Evolutionary conservation across 2,113 vertebrate genomes (phyloP).

Genomic region (Pseudopipra pipra): DNA sequence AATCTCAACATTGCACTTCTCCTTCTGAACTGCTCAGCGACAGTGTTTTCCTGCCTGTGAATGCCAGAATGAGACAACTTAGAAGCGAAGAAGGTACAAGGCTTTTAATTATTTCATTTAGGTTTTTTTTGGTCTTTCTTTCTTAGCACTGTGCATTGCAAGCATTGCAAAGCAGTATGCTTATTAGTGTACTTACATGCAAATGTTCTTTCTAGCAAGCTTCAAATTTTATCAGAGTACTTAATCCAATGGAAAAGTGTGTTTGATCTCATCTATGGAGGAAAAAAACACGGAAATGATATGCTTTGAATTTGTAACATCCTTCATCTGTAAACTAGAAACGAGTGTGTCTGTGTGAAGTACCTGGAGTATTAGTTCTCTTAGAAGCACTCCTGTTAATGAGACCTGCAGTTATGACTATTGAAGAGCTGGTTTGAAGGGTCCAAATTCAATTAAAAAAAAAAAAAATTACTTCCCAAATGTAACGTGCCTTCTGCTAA

Average conservation of each 20-base stretch:
- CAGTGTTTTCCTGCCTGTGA: conserved; percentile 6
- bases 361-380: background rate
- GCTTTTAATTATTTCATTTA: background rate
- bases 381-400: conserved; percentile 7
- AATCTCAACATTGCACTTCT: conserved; percentile 22
- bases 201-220: background rate
- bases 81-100: conserved; percentile 69
- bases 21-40: conserved; percentile 26
- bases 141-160: background rate
- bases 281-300: background rate
- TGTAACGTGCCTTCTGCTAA: background rate
- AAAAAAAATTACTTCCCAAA: background rate
- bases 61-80: conserved; percentile 46
- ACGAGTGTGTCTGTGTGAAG: background rate
- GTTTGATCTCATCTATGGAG: conserved; percentile 12
- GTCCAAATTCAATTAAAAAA: background rate
- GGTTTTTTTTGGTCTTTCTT: background rate
- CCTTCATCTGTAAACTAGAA: background rate
- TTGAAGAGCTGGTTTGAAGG: conserved; percentile 15
- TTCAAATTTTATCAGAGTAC: conserved; percentile 1
- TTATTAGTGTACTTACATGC: background rate
- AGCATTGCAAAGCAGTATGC: background rate
- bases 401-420: conserved; percentile 11
- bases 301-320: conserved; percentile 5
- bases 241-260: conserved; percentile 1